Percentiles rank a stretch among this genome's conserved stretches.
These are phyloP conservation scores for Neopipo cinnamomea DNA, from an alignment of 2,113 vertebrate species.

Conservation along the genomic window DNA sequence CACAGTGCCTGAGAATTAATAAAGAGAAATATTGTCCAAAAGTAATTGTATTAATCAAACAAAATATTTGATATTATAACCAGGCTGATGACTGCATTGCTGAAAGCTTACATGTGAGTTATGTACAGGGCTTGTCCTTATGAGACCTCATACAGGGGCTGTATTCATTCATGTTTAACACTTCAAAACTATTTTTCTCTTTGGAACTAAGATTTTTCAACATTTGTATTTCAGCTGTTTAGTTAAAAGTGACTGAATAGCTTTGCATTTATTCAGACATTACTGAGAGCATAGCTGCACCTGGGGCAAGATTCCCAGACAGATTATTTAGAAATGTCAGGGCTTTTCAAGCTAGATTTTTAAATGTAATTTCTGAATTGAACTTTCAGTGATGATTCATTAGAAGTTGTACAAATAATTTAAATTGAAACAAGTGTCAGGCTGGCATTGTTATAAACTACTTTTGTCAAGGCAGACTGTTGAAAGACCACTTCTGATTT, in stretches of 20 bases:
- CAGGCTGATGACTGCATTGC: not conserved
- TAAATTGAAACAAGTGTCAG: not conserved
- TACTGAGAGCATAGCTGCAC: not conserved
- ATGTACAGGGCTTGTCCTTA: not conserved
- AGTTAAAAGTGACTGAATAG: not conserved
- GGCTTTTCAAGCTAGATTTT: not conserved
- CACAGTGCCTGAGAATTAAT: not conserved
- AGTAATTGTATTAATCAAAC: not conserved
- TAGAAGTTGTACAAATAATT: not conserved
- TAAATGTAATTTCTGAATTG: not conserved
- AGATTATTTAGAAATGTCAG: conserved; percentile 43
- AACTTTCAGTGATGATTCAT: not conserved
- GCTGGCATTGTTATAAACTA: not conserved
- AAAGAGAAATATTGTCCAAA: not conserved
- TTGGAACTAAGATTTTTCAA: not conserved
- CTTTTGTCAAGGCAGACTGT: not conserved
- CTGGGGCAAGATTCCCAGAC: conserved; percentile 20
- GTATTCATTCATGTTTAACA: not conserved
- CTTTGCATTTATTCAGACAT: not conserved
- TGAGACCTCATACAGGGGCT: not conserved
- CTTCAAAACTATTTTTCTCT: not conserved
- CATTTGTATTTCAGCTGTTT: not conserved
- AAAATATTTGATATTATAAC: not conserved
- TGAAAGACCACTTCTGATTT: not conserved
- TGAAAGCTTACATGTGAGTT: not conserved